Conservation (phyloP, 1,140 invertebrate genomes). For the Dendrolimus punctatus region DNA sequence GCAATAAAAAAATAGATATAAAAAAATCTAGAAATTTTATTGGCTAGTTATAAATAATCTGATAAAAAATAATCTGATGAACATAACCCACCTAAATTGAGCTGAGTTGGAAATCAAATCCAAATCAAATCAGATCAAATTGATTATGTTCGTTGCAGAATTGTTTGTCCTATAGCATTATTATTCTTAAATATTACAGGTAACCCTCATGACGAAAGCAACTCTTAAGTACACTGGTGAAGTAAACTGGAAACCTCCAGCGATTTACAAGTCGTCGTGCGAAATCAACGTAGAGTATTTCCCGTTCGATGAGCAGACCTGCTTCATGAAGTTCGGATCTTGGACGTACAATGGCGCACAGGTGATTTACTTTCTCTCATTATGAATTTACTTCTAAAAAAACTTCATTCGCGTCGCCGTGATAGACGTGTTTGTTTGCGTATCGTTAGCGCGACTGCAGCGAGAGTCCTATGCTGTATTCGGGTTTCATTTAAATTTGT, state of each 20-base stretch:
- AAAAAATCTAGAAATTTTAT: no score
- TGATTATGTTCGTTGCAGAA: background rate
- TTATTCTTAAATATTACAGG: conserved; percentile 51
- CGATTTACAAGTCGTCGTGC: conserved; percentile 98
- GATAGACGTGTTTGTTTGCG: no score
- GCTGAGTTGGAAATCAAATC: no score
- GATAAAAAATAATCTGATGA: no score
- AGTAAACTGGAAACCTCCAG: conserved; percentile 97
- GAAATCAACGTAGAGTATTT: conserved; percentile 97
- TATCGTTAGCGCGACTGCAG: no score
- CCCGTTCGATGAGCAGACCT: conserved; percentile 94
- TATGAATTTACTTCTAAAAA: background rate
- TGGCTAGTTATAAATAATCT: no score
- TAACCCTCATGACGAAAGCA: conserved; percentile 97
- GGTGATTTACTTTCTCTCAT: conserved; percentile 54
- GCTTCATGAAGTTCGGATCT: conserved; percentile 96
- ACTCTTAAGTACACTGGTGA: conserved; percentile 91
- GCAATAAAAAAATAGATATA: no score
- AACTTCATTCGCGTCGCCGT: no score
- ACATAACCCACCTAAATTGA: no score
- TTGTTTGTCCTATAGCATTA: background rate
- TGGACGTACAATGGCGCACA: conserved; percentile 95
- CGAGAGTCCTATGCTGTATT: no score
- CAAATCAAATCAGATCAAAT: no score
- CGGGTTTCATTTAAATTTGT: no score